These are phyloP conservation scores for Salminus brasiliensis DNA, from an alignment of 2,113 vertebrate genomes.

Conservation along the genomic window DNA sequence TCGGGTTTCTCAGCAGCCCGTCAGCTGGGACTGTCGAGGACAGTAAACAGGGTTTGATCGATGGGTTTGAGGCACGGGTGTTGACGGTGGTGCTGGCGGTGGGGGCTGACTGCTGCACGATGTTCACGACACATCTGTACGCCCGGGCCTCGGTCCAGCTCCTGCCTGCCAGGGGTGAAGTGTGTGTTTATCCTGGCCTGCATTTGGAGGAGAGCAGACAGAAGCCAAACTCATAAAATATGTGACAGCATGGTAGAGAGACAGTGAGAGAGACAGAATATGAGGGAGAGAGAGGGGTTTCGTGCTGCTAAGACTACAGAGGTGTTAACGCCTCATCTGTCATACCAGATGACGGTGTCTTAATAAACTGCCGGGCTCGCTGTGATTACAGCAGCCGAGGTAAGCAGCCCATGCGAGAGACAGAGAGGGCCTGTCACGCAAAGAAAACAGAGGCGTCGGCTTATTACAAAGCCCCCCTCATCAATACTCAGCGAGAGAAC, in stretches of 20 bases:
- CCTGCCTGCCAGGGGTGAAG: conserved; percentile 12
- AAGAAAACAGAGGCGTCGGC: background rate
- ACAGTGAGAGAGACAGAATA: too few relatives aligned
- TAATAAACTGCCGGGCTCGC: conserved; percentile 1
- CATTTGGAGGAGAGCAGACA: conserved; percentile 34
- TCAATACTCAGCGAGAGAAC: background rate
- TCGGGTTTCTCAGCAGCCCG: background rate
- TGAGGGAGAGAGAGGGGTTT: background rate
- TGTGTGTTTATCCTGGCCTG: conserved; percentile 32
- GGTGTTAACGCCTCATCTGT: conserved; percentile 8
- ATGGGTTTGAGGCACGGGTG: background rate
- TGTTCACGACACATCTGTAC: background rate
- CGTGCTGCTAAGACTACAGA: background rate
- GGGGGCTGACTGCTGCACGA: background rate
- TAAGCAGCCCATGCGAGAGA: background rate
- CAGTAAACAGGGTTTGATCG: background rate
- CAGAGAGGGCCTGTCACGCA: background rate
- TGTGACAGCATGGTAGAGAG: background rate
- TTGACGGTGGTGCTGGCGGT: too few relatives aligned
- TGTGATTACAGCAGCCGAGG: conserved; percentile 22
- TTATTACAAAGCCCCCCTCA: background rate
- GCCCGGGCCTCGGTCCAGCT: conserved; percentile 16
- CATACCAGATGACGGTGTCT: background rate
- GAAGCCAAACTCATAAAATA: conserved; percentile 40
- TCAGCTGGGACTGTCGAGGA: background rate